Base-by-base conservation (phyloP, 2,888 invertebrate genomes). In the Lasioglossum pauxillum region DNA sequence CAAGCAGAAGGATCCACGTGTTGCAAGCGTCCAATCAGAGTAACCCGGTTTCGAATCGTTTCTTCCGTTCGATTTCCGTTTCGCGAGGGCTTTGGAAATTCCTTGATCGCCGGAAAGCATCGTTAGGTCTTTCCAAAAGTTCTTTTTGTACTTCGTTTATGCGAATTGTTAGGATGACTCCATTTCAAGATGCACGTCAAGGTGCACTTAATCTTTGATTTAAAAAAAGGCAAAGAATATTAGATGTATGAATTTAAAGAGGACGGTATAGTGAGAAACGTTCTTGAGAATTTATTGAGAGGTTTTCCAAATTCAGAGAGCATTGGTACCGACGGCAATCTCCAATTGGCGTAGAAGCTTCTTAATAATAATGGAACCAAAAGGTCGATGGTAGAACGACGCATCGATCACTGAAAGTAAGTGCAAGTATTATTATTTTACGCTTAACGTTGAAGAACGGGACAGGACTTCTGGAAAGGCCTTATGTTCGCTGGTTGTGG, bases 1-100 rank as follows among this genome's bases (percentile, higher is more conserved):
- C 88, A 38, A 38, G 89, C 89, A 88, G 89, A 88, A 91, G 89
- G 90, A 89, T 91, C 91, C 90, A 91, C 91, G 91, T 90, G 91
- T 91, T 90, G 91, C 91, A 85, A 87, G 71, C 78, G 53, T 53
- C n/a, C 71, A 38, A n/a, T 71, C 69, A 57, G 27, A 16, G 64
- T 31, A n/a, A 23, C 64, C 46, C 80, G 41, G 38, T 64, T 77
- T 72, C 38, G 31, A 35, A 10, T 46, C 83, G n/a, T n/a, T 71
- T 53, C 35, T 27, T 74, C 44, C 64, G 35, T 46, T 38, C 27
- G 31, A 2, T 67, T 64, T 72, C 27, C 71, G 60, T 69, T 82
- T 78, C 77, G 44, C 41, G 57, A 57, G 35, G 27, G 12, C 2
- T 78, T 27, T 49, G 31, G 12, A 57, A 57, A 57, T 57, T 57